Evolutionary conservation across 1,140 invertebrate species (phyloP).

Genomic region (Drosophila tristis): DNA sequence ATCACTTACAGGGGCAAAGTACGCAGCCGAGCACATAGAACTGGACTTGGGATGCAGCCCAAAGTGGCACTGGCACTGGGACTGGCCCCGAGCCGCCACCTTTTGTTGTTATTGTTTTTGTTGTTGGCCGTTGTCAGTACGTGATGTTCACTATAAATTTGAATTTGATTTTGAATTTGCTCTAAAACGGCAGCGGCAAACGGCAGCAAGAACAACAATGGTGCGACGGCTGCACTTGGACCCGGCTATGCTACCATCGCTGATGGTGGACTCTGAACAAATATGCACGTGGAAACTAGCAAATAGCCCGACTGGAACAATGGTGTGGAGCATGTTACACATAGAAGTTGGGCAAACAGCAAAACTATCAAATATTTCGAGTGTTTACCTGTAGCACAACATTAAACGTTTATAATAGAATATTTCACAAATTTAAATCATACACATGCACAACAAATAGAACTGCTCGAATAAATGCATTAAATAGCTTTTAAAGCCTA

Average conservation of each 20-base stretch:
- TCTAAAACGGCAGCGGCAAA: slow-evolving; percentile 68
- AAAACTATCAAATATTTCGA: neutral
- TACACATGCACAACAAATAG: too few relatives aligned
- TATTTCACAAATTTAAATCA: neutral
- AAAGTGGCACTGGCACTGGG: too few relatives aligned
- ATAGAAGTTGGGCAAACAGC: slow-evolving; percentile 31
- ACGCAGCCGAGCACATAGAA: slow-evolving; percentile 28
- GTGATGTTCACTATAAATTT: slow-evolving; percentile 80
- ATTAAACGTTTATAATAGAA: neutral
- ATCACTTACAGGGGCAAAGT: slow-evolving; percentile 61
- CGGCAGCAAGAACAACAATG: slow-evolving; percentile 43
- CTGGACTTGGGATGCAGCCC: slow-evolving; percentile 28
- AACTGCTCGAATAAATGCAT: too few relatives aligned
- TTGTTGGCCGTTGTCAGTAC: slow-evolving; percentile 65
- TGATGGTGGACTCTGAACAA: slow-evolving; percentile 67
- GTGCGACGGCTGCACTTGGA: slow-evolving; percentile 7
- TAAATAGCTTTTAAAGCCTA: too few relatives aligned
- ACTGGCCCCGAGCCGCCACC: slow-evolving; percentile 22
- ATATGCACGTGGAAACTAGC: slow-evolving; percentile 55
- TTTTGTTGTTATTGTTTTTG: slow-evolving; percentile 57
- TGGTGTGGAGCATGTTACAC: slow-evolving; percentile 58
- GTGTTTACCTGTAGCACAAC: neutral
- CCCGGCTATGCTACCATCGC: slow-evolving; percentile 14
- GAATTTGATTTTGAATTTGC: slow-evolving; percentile 80
- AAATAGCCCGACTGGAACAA: slow-evolving; percentile 47